Percentiles rank a stretch among this genome's conserved stretches.
Conservation (phyloP, 2,113 vertebrate genomes). For the Sylvilagus bachmani region DNA sequence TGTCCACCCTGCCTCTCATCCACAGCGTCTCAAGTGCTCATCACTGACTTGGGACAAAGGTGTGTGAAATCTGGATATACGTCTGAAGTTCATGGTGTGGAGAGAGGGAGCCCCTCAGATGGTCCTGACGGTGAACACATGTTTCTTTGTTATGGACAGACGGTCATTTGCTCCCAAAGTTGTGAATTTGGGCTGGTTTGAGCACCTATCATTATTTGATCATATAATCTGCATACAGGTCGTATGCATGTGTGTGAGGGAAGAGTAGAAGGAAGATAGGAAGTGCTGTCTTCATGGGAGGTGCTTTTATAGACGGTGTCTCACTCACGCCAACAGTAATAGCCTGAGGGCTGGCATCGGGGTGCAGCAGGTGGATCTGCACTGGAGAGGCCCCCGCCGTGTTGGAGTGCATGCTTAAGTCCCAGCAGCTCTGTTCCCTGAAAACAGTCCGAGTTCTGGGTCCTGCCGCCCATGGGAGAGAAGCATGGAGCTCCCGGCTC, state of each 20-base stretch:
- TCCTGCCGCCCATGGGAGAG: no score
- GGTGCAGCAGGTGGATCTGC: no score
- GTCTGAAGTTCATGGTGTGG: no score
- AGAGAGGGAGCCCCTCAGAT: neutral
- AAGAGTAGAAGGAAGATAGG: neutral
- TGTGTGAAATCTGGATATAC: rapidly evolving
- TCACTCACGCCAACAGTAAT: neutral
- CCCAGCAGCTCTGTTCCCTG: no score
- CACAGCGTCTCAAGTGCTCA: neutral
- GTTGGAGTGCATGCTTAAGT: no score
- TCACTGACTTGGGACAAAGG: neutral
- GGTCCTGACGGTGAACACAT: neutral
- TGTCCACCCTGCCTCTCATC: rapidly evolving
- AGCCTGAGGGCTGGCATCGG: no score
- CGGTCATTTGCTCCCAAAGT: neutral
- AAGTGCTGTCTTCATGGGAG: neutral
- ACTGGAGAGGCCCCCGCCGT: no score
- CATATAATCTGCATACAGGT: neutral
- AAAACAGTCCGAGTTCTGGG: no score
- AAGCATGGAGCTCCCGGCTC: no score
- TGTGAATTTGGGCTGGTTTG: neutral
- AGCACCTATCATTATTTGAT: neutral
- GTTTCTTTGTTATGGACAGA: neutral
- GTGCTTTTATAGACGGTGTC: neutral
- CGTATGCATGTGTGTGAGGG: no score